Evolutionary conservation across 92 coral and sea anemone genomes (phyloP).

Genomic region (Actinostola sp.): DNA sequence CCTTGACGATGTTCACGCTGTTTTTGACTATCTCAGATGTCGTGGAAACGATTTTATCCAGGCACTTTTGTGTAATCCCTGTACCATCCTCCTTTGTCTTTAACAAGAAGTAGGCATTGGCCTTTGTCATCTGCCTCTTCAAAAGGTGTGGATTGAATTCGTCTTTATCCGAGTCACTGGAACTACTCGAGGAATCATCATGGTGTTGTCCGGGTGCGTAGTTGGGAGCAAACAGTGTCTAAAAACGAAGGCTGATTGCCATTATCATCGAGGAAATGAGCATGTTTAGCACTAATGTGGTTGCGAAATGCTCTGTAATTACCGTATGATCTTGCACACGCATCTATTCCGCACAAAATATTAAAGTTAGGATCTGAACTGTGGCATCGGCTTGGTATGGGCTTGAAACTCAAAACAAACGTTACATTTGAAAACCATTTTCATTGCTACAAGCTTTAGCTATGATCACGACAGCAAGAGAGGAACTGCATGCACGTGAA

Average conservation of each 20-base stretch:
- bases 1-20: background rate
- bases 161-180: background rate
- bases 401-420: constrained; percentile 4
- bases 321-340: background rate
- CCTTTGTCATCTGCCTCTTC: background rate
- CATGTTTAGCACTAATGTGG: background rate
- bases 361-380: constrained; percentile 4
- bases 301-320: background rate
- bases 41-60: background rate
- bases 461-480: too few relatives aligned
- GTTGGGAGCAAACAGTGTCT: background rate
- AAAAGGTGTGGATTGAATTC: too few relatives aligned
- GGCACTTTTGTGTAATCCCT: background rate
- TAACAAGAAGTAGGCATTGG: background rate
- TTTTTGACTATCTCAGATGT: background rate
- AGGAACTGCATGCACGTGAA: too few relatives aligned
- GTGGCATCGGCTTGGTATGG: background rate
- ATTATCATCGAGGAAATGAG: background rate
- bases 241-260: background rate
- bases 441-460: background rate
- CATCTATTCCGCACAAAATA: background rate
- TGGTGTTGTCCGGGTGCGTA: background rate
- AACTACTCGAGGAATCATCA: background rate
- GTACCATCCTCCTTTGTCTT: background rate
- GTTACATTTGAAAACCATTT: background rate